Evolutionary conservation across 1,140 invertebrate species (phyloP).

Genomic region (Zaprionus inermis): DNA sequence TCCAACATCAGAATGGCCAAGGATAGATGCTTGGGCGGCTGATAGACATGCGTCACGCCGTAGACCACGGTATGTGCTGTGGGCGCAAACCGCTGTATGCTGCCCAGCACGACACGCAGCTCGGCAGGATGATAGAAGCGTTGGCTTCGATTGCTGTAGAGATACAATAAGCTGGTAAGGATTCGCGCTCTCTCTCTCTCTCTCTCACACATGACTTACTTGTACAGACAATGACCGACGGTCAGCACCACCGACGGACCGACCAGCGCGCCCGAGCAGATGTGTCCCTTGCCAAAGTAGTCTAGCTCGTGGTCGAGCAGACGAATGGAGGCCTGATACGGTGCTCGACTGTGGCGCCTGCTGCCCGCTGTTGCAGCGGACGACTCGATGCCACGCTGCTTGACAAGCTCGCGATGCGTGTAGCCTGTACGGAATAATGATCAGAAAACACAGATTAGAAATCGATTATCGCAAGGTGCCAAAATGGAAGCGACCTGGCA

Average conservation of each 20-base stretch:
- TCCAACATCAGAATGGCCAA: slow-evolving; percentile 76
- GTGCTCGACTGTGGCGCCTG: slow-evolving; percentile 11
- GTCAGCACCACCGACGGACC: slow-evolving; percentile 83
- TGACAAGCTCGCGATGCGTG: slow-evolving; percentile 48
- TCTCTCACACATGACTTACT: slow-evolving; percentile 45
- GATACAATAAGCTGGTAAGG: not conserved
- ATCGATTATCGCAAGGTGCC: slow-evolving; percentile 17
- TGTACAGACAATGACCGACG: slow-evolving; percentile 84
- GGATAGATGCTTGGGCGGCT: slow-evolving; percentile 54
- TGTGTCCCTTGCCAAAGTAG: slow-evolving; percentile 76
- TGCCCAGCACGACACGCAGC: slow-evolving; percentile 68
- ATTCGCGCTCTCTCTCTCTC: not conserved
- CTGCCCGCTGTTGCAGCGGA: slow-evolving; percentile 19
- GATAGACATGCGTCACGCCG: slow-evolving; percentile 67
- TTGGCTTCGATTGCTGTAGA: slow-evolving; percentile 25
- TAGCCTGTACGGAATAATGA: slow-evolving; percentile 24
- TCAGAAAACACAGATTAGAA: not conserved
- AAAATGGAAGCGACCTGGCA: not conserved
- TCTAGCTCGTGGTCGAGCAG: slow-evolving; percentile 54
- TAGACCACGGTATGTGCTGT: slow-evolving; percentile 40
- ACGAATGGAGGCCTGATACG: slow-evolving; percentile 79
- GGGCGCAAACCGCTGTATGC: slow-evolving; percentile 63
- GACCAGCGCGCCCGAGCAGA: slow-evolving; percentile 83
- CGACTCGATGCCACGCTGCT: slow-evolving; percentile 39
- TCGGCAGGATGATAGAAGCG: slow-evolving; percentile 71